Evolutionary conservation across 2,113 vertebrate species (phyloP).

Genomic region (Rhegmatorhina hoffmannsi): DNA sequence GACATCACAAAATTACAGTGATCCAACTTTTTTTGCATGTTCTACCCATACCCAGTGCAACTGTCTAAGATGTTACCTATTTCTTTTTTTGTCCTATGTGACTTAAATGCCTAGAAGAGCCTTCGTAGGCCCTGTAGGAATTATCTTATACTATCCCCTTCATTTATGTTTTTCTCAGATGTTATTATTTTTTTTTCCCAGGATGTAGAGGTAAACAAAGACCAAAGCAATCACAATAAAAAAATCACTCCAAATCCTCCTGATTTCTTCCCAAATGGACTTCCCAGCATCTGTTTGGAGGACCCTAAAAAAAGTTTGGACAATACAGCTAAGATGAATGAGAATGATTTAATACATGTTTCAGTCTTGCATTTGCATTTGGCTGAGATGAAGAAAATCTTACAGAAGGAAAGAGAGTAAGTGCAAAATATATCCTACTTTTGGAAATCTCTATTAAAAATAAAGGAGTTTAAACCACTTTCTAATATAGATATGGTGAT

Average conservation of each 20-base stretch:
- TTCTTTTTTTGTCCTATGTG: not conserved
- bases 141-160: not conserved
- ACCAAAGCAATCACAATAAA: slow-evolving; percentile 2
- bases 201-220: slow-evolving; percentile 15
- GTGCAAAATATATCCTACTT: not conserved
- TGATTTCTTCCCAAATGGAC: not conserved
- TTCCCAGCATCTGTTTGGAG: not conserved
- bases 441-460: not conserved
- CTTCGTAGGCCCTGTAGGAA: not conserved
- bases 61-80: not conserved
- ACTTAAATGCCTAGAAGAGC: not conserved
- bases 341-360: slow-evolving; percentile 9
- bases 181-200: slow-evolving; percentile 17
- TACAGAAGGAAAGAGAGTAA: slow-evolving; percentile 76
- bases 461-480: not conserved
- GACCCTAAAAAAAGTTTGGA: not conserved
- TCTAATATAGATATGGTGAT: not conserved
- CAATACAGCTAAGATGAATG: not conserved
- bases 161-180: not conserved
- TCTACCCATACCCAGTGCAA: not conserved
- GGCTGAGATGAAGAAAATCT: slow-evolving; percentile 63
- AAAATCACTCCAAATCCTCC: not conserved
- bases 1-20: not conserved
- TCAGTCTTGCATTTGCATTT: slow-evolving; percentile 49
- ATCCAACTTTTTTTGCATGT: not conserved